Evolutionary conservation across 2,888 invertebrate species (phyloP), one percentile per base, ranked within the genome.

Genomic region (Tridacna gigas): DNA sequence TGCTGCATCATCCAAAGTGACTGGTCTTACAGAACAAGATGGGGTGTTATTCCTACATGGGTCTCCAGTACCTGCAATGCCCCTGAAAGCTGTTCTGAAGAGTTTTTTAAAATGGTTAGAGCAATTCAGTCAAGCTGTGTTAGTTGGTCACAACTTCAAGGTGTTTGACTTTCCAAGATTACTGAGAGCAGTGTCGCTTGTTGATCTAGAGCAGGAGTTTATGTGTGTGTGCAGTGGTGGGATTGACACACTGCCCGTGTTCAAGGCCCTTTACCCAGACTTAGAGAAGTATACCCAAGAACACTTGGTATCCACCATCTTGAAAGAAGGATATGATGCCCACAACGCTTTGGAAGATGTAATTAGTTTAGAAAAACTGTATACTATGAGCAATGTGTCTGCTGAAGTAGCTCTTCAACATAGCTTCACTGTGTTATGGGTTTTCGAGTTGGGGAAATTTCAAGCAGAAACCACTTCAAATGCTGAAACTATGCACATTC

Each of bases 291-390:
- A 77, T 45, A 66, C 20, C 18, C 77, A 77, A 26, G 77, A 77
- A 66, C 13, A 47, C 25, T 26, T 67, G n/a, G 47, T 66, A 5
- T 13, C 20, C 12, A 66, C 13, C 2, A 1, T 77, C 5, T 63
- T 77, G 13, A 66, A 67, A 13, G 22, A 66, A 51, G 12, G n/a
- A 20, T 77, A 77, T 51, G 25, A n/a, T 61, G 77, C 77, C 11
- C 77, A 77, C n/a, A 67, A 67, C 56, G 51, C 77, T 20, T 60
- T 77, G 11, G 69, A 67, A 4, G 77, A 69, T 77, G 77, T 77
- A 9, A 18, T 48, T 7, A 77, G 67, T 37, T 28, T 77, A 37
- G 67, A 77, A 51, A 37, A 67, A 56, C n/a, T 77, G n/a, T 47
- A n/a, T n/a, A 48, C 20, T 22, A n/a, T 20, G n/a, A 26, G n/a